These are phyloP conservation scores for Pagrus major DNA, from an alignment of 2,113 vertebrate genomes.

Conservation along the genomic window DNA sequence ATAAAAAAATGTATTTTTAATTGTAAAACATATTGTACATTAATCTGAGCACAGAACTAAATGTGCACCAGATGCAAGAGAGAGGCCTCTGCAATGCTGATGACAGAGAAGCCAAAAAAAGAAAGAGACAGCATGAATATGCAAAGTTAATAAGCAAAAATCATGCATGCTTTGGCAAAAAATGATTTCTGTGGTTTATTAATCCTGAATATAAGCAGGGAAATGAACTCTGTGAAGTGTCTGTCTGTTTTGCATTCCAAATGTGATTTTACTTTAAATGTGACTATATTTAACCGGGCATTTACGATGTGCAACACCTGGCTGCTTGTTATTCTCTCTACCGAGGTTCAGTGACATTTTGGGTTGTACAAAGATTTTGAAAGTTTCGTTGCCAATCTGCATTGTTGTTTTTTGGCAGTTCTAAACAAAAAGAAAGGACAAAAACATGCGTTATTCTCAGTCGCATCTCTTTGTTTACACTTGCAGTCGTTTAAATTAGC, in stretches of 20 bases:
- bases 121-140: slow-evolving; percentile 43
- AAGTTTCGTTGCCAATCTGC: slow-evolving; percentile 17
- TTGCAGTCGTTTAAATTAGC: slow-evolving; percentile 47
- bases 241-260: slow-evolving; percentile 36
- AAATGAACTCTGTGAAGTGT: slow-evolving; percentile 43
- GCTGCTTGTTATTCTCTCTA: slow-evolving; percentile 43
- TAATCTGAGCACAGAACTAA: background rate
- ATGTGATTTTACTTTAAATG: slow-evolving; percentile 12
- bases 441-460: slow-evolving; percentile 34
- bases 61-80: background rate
- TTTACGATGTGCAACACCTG: slow-evolving; percentile 63
- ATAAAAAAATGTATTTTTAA: too few relatives aligned
- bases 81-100: background rate
- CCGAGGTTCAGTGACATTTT: slow-evolving; percentile 44
- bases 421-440: slow-evolving; percentile 20
- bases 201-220: slow-evolving; percentile 39
- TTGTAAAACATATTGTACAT: background rate
- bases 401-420: slow-evolving; percentile 37
- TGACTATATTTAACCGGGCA: slow-evolving; percentile 53
- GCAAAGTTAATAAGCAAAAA: slow-evolving; percentile 44
- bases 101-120: background rate
- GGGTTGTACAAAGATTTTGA: slow-evolving; percentile 32
- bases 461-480: slow-evolving; percentile 41
- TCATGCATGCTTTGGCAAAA: slow-evolving; percentile 32
- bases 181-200: slow-evolving; percentile 48